Evolutionary conservation across 2,113 vertebrate species (phyloP).

Genomic region (Grantiella picta): DNA sequence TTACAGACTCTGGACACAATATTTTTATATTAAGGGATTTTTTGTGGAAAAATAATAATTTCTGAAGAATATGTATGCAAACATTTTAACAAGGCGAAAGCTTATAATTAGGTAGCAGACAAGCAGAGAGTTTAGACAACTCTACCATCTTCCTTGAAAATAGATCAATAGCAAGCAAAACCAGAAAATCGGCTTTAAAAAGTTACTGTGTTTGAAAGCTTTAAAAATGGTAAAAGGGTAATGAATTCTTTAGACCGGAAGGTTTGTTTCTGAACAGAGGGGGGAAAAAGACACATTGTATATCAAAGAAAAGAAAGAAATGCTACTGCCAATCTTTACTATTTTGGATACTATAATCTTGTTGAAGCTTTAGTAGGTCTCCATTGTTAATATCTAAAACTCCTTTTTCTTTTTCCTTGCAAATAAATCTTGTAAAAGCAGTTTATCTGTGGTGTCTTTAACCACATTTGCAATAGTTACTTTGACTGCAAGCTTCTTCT

Average conservation of each 20-base stretch:
- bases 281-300: background rate
- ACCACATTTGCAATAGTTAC: background rate
- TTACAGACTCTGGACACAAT: background rate
- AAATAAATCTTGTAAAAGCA: background rate
- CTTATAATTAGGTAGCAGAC: background rate
- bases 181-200: background rate
- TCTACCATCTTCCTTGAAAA: background rate
- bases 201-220: background rate
- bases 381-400: background rate
- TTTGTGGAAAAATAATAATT: slow-evolving; percentile 2
- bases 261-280: background rate
- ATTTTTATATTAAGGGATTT: background rate
- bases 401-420: background rate
- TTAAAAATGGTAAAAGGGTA: background rate
- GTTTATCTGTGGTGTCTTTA: background rate
- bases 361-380: background rate
- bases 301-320: background rate
- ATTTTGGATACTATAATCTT: background rate
- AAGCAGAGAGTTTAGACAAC: background rate
- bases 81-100: slow-evolving; percentile 15
- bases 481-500: background rate
- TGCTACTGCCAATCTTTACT: background rate
- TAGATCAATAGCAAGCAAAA: background rate
- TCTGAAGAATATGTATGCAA: background rate
- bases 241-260: background rate